Evolutionary conservation across 2,113 vertebrate genomes (phyloP), one percentile per base, ranked within the genome.

Genomic region (Neotoma lepida): DNA sequence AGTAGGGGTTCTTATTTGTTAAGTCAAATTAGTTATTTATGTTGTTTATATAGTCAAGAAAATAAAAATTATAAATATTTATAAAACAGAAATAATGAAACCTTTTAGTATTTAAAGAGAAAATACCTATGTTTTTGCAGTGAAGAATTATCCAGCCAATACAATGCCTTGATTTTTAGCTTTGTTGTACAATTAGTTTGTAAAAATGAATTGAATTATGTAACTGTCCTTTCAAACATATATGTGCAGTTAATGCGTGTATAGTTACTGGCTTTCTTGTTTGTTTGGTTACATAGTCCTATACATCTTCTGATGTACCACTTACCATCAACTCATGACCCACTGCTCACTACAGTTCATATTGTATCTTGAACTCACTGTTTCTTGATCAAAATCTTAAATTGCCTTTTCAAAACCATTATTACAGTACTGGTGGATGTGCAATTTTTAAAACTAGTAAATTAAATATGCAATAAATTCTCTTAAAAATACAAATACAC

Each of bases 381-480:
- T 64, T 74, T 89, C 39, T 87, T 64, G 20, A 91, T 66, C 8
- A 68, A 81, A 95, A 88, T 49, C 14, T 87, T 91, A 91, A 93
- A 81, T 71, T 35, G 24, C 26, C 26, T 81, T 93, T 96, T 80
- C 41, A 68, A 22, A 88, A 39, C 9, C n/a, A 85, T 88, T 33
- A 82, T 88, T 88, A 10, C 41, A 90, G 86, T 44, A 51, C 6
- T 70, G 2, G 1, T 39, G 24, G 71, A 54, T 64, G 9, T 54
- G 15, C 28, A 91, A 5, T 71, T 5, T 85, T 95, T 92, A 94
- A 92, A 71, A 70, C 0, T 74, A 58, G 3, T 76, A 87, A 97
- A 86, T 86, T 88, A 95, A 96, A 68, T 94, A 92, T 61, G 30
- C 10, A 66, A 90, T 63, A 1, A 49, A 28, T 54, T 88, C 90